Base-by-base conservation (phyloP, 2,888 invertebrate genomes). In the Patella pellucida region DNA sequence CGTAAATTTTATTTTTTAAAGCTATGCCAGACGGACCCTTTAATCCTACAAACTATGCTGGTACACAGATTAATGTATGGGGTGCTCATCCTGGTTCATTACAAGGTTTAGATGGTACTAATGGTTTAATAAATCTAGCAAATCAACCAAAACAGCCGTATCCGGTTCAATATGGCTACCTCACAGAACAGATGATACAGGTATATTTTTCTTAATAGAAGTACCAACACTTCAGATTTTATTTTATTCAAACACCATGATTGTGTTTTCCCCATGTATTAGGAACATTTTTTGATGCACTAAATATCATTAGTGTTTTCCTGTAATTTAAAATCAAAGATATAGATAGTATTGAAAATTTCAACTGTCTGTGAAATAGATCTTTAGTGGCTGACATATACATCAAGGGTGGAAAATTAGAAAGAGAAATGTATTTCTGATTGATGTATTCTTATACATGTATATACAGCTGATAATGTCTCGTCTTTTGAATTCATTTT, bases 1-100 rank as follows among this genome's bases (percentile, higher is more conserved):
- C 4, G 31, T 31, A 31, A 31, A 31, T 31, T 31, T 31, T 71
- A 75, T 27, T 76, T 79, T 77, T 74, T 16, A 79, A 75, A 14
- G 80, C 76, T 31, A 81, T 88, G 81, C 85, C 90, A 72, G 91
- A 92, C 76, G 89, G 89, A 19, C 88, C 89, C 0, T 88, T 89
- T 77, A 88, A 90, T 78, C 90, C 91, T 7, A 88, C 89, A 23
- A 91, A 91, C 81, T 90, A 91, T 81, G 88, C 90, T 19, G 91
- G 91, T 1, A 91, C 91, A 15, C 91, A 91, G 86, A 88, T 91
- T 71, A 91, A 91, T 83, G 86, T 91, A 52, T 91, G 90, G 89
- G 91, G 91, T 15, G 86, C 84, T 2, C 83, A 87, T 9, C 87
- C 89, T 5, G 81, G 82, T 5, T 80, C 82, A 0, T 82, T 81